These are phyloP conservation scores for Thripadectes ignobilis DNA, from an alignment of 2,797 vertebrate species.

Conservation along the genomic window DNA sequence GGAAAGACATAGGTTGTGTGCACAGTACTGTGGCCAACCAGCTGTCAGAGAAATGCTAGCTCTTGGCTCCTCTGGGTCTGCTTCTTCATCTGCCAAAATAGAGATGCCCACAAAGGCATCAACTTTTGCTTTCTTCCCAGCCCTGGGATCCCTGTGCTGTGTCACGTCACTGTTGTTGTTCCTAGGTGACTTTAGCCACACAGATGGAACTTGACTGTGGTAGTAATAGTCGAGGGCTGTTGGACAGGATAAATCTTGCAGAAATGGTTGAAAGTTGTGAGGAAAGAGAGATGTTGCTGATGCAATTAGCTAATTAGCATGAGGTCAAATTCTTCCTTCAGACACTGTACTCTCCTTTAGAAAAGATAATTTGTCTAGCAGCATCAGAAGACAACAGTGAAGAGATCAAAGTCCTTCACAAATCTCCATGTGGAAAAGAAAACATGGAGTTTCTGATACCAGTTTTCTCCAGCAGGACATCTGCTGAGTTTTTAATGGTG, in stretches of 20 bases:
- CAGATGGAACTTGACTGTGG: accelerated
- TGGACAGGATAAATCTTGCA: not conserved
- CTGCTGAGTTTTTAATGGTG: not conserved
- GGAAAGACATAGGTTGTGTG: not conserved
- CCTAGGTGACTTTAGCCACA: not conserved
- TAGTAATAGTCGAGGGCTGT: not conserved
- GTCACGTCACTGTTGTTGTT: not conserved
- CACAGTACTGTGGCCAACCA: not conserved
- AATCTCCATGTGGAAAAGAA: not conserved
- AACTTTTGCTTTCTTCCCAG: not conserved
- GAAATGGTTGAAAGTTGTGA: not conserved
- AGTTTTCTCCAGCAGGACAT: not conserved
- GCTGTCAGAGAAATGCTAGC: not conserved
- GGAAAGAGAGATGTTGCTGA: not conserved
- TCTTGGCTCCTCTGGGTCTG: not conserved
- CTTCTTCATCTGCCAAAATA: not conserved
- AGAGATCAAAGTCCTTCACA: not conserved
- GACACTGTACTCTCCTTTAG: not conserved
- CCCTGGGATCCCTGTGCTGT: not conserved
- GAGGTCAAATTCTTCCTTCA: not conserved
- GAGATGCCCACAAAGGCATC: not conserved
- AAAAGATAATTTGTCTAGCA: not conserved
- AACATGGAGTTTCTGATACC: not conserved
- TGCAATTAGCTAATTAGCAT: not conserved
- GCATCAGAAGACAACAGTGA: not conserved